Base-by-base conservation (phyloP, 2,797 vertebrate species). In the Micrastur ruficollis region DNA sequence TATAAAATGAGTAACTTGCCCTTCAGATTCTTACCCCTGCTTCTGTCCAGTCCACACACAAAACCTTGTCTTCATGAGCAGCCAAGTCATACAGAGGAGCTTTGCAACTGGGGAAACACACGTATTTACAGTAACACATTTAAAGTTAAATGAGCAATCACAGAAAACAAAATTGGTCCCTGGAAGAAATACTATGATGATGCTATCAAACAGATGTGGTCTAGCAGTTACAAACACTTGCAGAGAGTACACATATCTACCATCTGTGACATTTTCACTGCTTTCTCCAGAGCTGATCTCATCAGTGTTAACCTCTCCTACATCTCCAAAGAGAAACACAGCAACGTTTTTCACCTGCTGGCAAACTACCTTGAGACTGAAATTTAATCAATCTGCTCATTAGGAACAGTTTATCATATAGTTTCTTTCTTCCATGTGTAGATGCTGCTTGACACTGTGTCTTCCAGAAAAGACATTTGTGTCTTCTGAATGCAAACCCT, bases 31-130 rank as follows among this genome's bases (percentile, higher is more conserved):
- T 98, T 98, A 99, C 99, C 99, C 99, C 99, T 20, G 97, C 98
- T 95, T 99, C 99, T 94, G 99, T 99, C 99, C 99, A 99, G 96
- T 99, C 99, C 91, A 99, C 99, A 94, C 99, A 99, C 50, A 99
- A 98, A 89, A 99, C 99, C 97, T 99, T 99, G 97, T 99, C 99
- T 98, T 99, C 99, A 3, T 99, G 99, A 90, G 99, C 99, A 20
- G 99, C 99, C 96, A 99, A 91, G 94, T 99, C 99, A 83, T 99
- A 99, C 22, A 99, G 98, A 78, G 99, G 99, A 85, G 99, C 99
- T 97, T 99, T 99, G 97, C 98, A 99, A 96, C 99, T 99, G 93
- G 40, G 95, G 87, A 95, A 65, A 91, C 84, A 89, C 19, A 97
- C 32, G 89, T 53, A 83, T 71, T 82, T 50, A 91, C 8, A 84